A percentile compares a stretch with the other conserved stretches of the same genome.
Evolutionary conservation across 2,888 invertebrate species (phyloP).

Genomic region (Drosophila yooni): DNA sequence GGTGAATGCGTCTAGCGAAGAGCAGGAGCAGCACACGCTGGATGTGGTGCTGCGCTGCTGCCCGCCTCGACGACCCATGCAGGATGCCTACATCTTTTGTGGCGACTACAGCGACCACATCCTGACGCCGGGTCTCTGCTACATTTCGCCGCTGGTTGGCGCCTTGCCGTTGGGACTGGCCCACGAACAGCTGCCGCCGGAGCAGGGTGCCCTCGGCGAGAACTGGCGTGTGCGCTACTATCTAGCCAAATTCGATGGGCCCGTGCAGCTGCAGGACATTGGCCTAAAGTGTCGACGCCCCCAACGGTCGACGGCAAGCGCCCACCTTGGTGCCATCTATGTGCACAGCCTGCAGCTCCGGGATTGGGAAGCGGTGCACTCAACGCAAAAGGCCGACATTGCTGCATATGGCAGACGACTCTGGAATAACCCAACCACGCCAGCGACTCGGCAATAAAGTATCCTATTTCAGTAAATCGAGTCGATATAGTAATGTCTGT

Average conservation of each 20-base stretch:
- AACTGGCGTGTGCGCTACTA: constrained; percentile 83
- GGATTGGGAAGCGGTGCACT: constrained; percentile 26
- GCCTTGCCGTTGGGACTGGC: constrained; percentile 51
- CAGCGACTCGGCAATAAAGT: constrained; percentile 8
- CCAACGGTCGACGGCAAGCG: constrained; percentile 31
- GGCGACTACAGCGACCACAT: constrained; percentile 69
- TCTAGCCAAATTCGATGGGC: constrained; percentile 71
- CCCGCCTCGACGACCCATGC: constrained; percentile 18
- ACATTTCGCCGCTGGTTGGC: constrained; percentile 66
- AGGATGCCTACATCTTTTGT: constrained; percentile 77
- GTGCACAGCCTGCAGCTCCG: constrained; percentile 62
- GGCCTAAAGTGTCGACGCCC: constrained; percentile 71
- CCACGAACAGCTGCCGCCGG: constrained; percentile 61
- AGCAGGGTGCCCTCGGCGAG: constrained; percentile 51
- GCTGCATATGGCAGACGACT: constrained; percentile 21
- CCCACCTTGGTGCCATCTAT: constrained; percentile 79
- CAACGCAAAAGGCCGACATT: constrained; percentile 23
- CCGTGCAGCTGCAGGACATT: constrained; percentile 77
- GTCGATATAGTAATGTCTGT: too few species aligned
- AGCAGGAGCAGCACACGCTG: constrained; percentile 59
- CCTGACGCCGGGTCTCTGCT: constrained; percentile 66
- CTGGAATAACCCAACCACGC: constrained; percentile 19
- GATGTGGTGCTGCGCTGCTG: constrained; percentile 77
- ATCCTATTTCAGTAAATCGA: background rate
- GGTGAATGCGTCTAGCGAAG: constrained; percentile 16